phyloP scores from a whole-genome alignment of 64 coral and sea anemone genomes.

The Pocillopora damicornis region DNA sequence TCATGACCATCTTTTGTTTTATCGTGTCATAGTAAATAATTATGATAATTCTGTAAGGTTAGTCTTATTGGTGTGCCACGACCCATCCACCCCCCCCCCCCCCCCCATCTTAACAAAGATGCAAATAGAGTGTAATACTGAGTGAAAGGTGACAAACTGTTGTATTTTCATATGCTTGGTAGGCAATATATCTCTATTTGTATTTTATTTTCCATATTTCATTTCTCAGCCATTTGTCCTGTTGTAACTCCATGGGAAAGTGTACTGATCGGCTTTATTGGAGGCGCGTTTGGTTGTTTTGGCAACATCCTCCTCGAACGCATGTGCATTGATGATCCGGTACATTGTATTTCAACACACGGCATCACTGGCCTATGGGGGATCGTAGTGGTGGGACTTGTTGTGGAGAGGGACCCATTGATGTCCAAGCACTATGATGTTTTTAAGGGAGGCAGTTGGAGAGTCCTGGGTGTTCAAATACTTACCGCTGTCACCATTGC shows the following conservation, averaged over 20 bases:
- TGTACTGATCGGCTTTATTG: constrained; percentile 56
- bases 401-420: constrained; percentile 51
- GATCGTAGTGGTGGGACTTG: constrained; percentile 51
- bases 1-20: too few relatives aligned
- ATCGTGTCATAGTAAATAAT: too few relatives aligned
- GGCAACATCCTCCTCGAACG: constrained; percentile 47
- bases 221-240: constrained; percentile 58
- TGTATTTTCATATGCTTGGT: too few relatives aligned
- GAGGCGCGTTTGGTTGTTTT: constrained; percentile 55
- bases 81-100: too few relatives aligned
- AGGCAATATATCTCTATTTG: too few relatives aligned
- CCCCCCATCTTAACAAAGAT: too few relatives aligned
- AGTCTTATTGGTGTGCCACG: too few relatives aligned
- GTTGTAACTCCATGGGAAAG: constrained; percentile 81
- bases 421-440: constrained; percentile 52
- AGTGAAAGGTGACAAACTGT: too few relatives aligned
- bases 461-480: constrained; percentile 21
- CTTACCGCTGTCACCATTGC: constrained; percentile 11
- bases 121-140: too few relatives aligned
- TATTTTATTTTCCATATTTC: neutral
- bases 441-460: constrained; percentile 53
- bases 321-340: constrained; percentile 74
- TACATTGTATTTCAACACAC: constrained; percentile 66
- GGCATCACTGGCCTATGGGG: constrained; percentile 73
- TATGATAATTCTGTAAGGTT: too few relatives aligned